Conservation (phyloP, 2,888 invertebrate species). For the Timema podura region DNA sequence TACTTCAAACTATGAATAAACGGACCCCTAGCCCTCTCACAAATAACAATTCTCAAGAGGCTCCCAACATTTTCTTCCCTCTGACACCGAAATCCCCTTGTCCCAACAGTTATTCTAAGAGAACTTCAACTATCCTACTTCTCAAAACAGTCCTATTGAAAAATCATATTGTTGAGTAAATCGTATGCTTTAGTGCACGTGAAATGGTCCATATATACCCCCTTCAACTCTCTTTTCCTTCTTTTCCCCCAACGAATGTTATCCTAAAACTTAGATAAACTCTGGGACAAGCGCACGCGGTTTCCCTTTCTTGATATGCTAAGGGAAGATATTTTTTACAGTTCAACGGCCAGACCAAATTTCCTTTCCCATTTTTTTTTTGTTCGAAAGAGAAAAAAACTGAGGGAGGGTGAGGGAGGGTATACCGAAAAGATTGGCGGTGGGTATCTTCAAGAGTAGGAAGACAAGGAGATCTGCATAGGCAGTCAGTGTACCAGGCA, state of each 20-base stretch:
- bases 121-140: background rate
- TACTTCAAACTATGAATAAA: too few relatives aligned
- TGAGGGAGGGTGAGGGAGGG: background rate
- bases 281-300: background rate
- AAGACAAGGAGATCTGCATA: slow-evolving; percentile 2
- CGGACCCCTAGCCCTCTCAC: too few relatives aligned
- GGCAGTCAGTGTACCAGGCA: slow-evolving; percentile 5
- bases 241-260: background rate
- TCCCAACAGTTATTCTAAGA: too few relatives aligned
- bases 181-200: slow-evolving; percentile 5
- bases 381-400: background rate
- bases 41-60: too few relatives aligned
- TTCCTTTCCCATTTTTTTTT: background rate
- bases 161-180: slow-evolving; percentile 11
- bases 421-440: background rate
- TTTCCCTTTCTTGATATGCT: background rate
- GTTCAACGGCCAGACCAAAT: slow-evolving; percentile 9
- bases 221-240: background rate
- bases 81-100: too few relatives aligned
- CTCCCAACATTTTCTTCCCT: too few relatives aligned
- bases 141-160: slow-evolving; percentile 16
- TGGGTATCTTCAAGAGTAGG: background rate
- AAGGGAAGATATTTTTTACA: slow-evolving; percentile 14
- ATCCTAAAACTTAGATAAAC: slow-evolving; percentile 6
- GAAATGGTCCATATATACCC: slow-evolving; percentile 6